Evolutionary conservation across 2,113 vertebrate species (phyloP).

Genomic region (Neogobius melanostomus): DNA sequence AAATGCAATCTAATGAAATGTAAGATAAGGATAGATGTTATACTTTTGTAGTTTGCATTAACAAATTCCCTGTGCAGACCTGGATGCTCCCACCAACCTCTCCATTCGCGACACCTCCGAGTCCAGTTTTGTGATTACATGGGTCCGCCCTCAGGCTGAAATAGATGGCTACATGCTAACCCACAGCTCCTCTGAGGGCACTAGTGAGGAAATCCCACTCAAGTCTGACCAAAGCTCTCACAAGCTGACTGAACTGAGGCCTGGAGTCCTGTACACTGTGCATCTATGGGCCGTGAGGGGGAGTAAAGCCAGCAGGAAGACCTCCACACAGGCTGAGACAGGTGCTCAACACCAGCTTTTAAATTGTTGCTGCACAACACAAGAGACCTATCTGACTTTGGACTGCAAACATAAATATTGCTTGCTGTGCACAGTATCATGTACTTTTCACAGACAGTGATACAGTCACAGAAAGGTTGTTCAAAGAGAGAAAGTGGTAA

Average conservation of each 20-base stretch:
- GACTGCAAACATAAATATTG: not conserved
- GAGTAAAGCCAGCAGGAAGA: conserved; percentile 71
- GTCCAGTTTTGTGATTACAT: conserved; percentile 66
- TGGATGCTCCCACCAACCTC: conserved; percentile 45
- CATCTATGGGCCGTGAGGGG: conserved; percentile 79
- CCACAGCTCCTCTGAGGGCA: conserved; percentile 74
- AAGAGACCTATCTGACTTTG: not conserved
- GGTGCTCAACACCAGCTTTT: not conserved
- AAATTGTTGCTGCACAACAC: not conserved
- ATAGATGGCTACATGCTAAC: conserved; percentile 80
- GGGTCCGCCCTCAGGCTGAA: conserved; percentile 70
- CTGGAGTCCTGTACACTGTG: conserved; percentile 76
- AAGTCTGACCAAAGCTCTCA: conserved; percentile 64
- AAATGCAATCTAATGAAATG: not conserved
- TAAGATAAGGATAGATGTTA: conserved; percentile 27
- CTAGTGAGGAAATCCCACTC: conserved; percentile 64
- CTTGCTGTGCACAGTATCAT: too few relatives aligned
- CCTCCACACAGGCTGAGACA: conserved; percentile 37
- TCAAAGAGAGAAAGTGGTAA: too few relatives aligned
- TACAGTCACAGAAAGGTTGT: too few relatives aligned
- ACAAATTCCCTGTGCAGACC: conserved; percentile 51
- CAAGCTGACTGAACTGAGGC: conserved; percentile 70
- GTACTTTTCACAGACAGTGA: too few relatives aligned
- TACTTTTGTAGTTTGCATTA: conserved; percentile 31
- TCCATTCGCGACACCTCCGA: conserved; percentile 66